Percentiles rank a stretch among this genome's conserved stretches.
phyloP scores from a whole-genome alignment of 2,797 vertebrate genomes.

The Nyctibius grandis region DNA sequence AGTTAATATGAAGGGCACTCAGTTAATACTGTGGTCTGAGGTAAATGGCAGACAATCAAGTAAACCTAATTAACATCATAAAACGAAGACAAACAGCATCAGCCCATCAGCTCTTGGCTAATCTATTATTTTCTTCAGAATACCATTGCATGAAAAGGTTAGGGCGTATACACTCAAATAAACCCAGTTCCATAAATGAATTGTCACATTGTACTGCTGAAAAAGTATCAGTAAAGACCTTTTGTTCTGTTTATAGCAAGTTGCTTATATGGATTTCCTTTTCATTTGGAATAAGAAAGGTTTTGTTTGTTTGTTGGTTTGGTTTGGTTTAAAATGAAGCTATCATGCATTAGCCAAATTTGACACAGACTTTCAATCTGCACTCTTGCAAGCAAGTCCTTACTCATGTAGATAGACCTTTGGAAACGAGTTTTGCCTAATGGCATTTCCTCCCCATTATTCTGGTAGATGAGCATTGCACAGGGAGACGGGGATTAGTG shows the following conservation, averaged over 20 bases:
- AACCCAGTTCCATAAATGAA: neutral
- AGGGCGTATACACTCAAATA: neutral
- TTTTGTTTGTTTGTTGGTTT: neutral
- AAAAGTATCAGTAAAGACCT: neutral
- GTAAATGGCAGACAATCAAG: conserved; percentile 37
- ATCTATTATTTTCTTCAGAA: conserved; percentile 12
- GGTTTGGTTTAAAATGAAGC: neutral
- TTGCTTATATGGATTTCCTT: neutral
- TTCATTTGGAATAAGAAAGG: neutral
- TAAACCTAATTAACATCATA: conserved; percentile 18
- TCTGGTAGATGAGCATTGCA: neutral
- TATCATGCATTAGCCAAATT: neutral
- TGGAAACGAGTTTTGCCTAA: neutral
- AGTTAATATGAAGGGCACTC: conserved; percentile 11
- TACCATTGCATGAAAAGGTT: neutral
- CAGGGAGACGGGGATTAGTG: neutral
- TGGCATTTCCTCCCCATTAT: neutral
- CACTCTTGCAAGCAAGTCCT: neutral
- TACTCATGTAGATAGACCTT: neutral
- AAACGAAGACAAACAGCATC: conserved; percentile 26
- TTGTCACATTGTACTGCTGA: neutral
- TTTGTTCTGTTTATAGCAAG: neutral
- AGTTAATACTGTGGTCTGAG: conserved; percentile 37
- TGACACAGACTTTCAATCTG: neutral
- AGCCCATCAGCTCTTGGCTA: neutral